Base-by-base conservation (phyloP, 1,140 invertebrate genomes). In the Mercenaria mercenaria region DNA sequence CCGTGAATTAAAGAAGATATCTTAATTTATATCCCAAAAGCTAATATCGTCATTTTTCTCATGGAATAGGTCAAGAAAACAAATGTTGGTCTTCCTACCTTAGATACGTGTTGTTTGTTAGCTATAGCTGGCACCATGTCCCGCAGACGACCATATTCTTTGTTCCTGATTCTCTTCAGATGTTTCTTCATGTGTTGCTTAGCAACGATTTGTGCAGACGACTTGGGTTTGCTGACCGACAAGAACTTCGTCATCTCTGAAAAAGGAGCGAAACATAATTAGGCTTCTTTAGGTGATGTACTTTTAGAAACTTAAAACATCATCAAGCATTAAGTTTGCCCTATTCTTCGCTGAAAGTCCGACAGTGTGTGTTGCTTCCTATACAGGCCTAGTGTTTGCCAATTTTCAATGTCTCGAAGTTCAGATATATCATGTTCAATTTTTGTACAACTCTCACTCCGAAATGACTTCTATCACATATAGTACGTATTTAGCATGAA, bases 71-170 rank as follows among this genome's bases (percentile, higher is more conserved):
- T n/a, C n/a, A n/a, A n/a, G n/a, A n/a, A n/a, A n/a, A n/a, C n/a
- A n/a, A n/a, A n/a, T n/a, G n/a, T n/a, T n/a, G n/a, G n/a, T n/a
- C n/a, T n/a, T n/a, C 59, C 37, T 85, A 89, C 87, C 87, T 86
- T 89, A 23, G 90, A 89, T 8, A 91, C 64, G 29, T 85, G 69
- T 34, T 89, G 69, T 67, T 89, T 77, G 26, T 89, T 83, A 26
- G 90, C 87, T 13, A 91, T 80, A 29, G 90, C 85, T 11, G 90
- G 90, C n/a, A 91, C 90, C 90, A 91, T 91, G 20, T 72, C 90
- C 47, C 90, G n/a, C 20, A 91, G 79, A 26, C 77, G 79, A 26
- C 77, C 26, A 56, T 91, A 91, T 61, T 91, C 90, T 64, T 69
- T 82, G 26, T 88, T 82, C 32, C 83, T 77, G 23, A 91, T 79